Conservation (phyloP, 2,113 vertebrate species). For the western clawed frog (Xenopus tropicalis) region DNA sequence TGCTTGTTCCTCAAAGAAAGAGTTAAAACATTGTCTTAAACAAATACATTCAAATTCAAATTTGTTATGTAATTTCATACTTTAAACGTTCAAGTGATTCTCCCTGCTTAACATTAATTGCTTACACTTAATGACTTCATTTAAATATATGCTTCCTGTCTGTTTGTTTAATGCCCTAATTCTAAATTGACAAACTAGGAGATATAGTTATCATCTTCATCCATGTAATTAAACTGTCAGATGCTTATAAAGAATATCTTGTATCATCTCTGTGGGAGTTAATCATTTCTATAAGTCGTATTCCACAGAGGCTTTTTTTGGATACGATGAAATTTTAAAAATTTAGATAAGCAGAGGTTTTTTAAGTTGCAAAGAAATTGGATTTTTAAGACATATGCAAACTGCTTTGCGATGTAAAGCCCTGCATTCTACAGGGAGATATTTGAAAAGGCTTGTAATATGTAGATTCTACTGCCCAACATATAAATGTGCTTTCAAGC, state of each 20-base stretch:
- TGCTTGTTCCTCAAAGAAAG: background rate
- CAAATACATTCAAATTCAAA: constrained; percentile 16
- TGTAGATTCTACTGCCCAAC: too few relatives aligned
- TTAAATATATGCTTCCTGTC: constrained; percentile 18
- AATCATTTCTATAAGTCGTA: constrained; percentile 55
- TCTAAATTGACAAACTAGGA: constrained; percentile 48
- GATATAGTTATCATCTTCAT: constrained; percentile 38
- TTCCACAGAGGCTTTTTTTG: constrained; percentile 29
- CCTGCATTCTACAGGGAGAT: too few relatives aligned
- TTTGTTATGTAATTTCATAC: constrained; percentile 31
- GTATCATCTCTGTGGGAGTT: constrained; percentile 54
- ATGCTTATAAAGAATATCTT: constrained; percentile 50
- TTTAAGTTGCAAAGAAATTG: too few relatives aligned
- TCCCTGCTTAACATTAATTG: constrained; percentile 35
- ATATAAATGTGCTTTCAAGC: too few relatives aligned
- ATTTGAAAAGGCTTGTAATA: too few relatives aligned
- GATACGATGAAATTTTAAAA: background rate
- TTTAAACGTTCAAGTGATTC: constrained; percentile 33
- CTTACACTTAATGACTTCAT: constrained; percentile 4
- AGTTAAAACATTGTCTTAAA: constrained; percentile 17
- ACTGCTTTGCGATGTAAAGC: too few relatives aligned
- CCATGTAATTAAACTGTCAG: constrained; percentile 58
- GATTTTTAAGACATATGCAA: too few relatives aligned
- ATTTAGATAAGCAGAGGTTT: constrained; percentile 4
- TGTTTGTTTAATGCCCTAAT: constrained; percentile 42